A percentile compares a stretch with the other conserved stretches of the same genome.
phyloP scores from a whole-genome alignment of 2,113 vertebrate species.

The Oryzias curvinotus region DNA sequence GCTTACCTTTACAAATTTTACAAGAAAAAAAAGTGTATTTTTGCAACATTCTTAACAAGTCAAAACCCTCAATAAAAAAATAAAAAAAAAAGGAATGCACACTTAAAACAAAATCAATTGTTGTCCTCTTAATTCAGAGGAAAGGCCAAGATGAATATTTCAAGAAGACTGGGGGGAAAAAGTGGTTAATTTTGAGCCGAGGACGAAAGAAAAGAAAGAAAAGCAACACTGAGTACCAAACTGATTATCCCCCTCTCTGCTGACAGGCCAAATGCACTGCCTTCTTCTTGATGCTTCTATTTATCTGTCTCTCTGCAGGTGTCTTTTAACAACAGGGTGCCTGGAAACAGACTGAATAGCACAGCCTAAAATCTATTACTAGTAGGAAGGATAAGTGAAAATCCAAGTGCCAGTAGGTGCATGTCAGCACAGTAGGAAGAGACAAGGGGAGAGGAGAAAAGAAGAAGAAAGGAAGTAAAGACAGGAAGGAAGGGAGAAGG shows the following conservation, averaged over 20 bases:
- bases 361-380: constrained; percentile 66
- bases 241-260: constrained; percentile 25
- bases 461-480: constrained; percentile 43
- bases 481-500: constrained; percentile 20
- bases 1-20: too few relatives aligned
- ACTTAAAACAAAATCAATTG: background rate
- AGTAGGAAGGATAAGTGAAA: constrained; percentile 68
- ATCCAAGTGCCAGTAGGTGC: constrained; percentile 66
- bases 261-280: constrained; percentile 31
- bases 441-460: constrained; percentile 11
- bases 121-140: background rate
- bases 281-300: constrained; percentile 45
- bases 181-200: constrained; percentile 13
- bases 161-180: constrained; percentile 8
- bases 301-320: constrained; percentile 62
- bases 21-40: too few relatives aligned
- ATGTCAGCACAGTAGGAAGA: constrained; percentile 63
- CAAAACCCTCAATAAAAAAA: too few relatives aligned
- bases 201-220: constrained; percentile 9
- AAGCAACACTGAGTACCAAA: constrained; percentile 28
- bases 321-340: constrained; percentile 54
- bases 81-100: too few relatives aligned
- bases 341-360: constrained; percentile 54
- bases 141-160: constrained; percentile 15
- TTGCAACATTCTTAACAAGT: too few relatives aligned